These are phyloP conservation scores for Drosophila anomalata DNA, from an alignment of 2,888 invertebrate genomes.

Conservation along the genomic window DNA sequence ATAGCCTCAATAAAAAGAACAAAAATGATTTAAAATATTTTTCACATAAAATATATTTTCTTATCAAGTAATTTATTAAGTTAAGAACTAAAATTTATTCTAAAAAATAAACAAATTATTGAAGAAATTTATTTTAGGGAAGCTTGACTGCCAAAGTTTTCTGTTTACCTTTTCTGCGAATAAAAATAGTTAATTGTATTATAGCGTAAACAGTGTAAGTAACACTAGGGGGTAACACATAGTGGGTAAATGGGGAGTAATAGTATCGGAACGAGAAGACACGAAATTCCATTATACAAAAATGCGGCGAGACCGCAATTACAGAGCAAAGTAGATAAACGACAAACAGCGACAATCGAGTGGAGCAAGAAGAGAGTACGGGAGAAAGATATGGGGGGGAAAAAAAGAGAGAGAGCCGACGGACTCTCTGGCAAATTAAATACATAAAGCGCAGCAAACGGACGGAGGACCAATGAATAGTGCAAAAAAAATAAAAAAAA, in stretches of 20 bases:
- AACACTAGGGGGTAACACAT: neutral
- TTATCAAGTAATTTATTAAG: no score
- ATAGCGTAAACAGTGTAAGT: conserved; percentile 13
- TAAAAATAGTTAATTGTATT: conserved; percentile 21
- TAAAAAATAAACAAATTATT: no score
- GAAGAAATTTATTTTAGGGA: neutral
- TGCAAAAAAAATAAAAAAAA: conserved; percentile 25
- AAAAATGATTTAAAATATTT: neutral
- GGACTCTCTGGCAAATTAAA: conserved; percentile 52
- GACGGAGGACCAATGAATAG: conserved; percentile 19
- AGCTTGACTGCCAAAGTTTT: conserved; percentile 6
- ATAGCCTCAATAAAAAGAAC: neutral
- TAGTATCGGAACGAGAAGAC: conserved; percentile 9
- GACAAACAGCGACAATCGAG: conserved; percentile 34
- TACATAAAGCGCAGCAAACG: conserved; percentile 44
- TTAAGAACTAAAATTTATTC: no score
- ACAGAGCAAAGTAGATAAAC: conserved; percentile 43
- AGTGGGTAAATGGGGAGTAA: neutral
- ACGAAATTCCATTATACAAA: conserved; percentile 43
- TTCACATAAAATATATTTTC: neutral
- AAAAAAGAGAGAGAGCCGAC: conserved; percentile 22
- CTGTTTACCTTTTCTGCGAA: conserved; percentile 20
- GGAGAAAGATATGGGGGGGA: neutral
- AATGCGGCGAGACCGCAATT: conserved; percentile 43
- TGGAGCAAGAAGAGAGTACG: conserved; percentile 17